phyloP scores from a whole-genome alignment of 2,797 vertebrate species.

The Pitangus sulphuratus region DNA sequence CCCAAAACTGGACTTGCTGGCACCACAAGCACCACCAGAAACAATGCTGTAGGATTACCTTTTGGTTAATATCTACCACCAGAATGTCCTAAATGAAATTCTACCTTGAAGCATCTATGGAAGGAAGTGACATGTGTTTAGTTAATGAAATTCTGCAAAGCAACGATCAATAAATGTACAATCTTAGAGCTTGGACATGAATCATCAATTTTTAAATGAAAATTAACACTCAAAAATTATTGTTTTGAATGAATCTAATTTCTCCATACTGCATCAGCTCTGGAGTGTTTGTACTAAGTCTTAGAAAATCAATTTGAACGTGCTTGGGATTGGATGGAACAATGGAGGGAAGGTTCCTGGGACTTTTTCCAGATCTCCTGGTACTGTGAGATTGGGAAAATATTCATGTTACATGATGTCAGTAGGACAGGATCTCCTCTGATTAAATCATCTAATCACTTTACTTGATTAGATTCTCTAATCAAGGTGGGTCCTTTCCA shows the following conservation, averaged over 20 bases:
- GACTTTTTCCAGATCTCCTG: not conserved
- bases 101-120: not conserved
- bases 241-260: not conserved
- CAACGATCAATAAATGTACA: not conserved
- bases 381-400: not conserved
- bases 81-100: not conserved
- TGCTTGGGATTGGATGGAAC: not conserved
- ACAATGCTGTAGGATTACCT: not conserved
- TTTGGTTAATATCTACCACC: not conserved
- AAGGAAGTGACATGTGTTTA: not conserved
- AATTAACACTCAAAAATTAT: not conserved
- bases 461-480: not conserved
- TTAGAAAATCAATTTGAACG: not conserved
- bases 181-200: not conserved
- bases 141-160: not conserved
- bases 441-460: not conserved
- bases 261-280: not conserved
- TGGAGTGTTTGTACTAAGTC: not conserved
- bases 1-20: not conserved
- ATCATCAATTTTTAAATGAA: not conserved
- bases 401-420: accelerated
- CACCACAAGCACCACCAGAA: not conserved
- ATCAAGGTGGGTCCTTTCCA: not conserved
- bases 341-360: not conserved
- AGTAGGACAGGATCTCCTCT: not conserved